Conservation (phyloP, 2,113 vertebrate genomes). For the Takifugu flavidus region DNA sequence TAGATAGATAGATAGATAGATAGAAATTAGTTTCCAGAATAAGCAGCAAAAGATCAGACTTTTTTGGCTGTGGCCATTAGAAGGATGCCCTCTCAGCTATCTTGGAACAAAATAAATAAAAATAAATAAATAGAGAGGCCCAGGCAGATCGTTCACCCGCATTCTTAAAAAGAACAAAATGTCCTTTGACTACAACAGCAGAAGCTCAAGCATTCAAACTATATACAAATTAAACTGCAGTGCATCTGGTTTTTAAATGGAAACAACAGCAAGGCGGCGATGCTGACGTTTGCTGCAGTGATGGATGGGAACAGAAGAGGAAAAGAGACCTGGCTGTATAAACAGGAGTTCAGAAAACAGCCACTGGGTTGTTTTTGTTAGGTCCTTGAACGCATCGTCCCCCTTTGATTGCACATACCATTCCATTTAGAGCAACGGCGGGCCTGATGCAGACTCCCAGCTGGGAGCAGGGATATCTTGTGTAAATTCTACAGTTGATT, state of each 20-base stretch:
- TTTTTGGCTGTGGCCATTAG: no score
- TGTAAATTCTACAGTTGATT: slow-evolving; percentile 17
- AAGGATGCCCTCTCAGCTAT: no score
- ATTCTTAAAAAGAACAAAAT: no score
- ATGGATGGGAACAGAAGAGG: slow-evolving; percentile 25
- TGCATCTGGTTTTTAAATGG: slow-evolving; percentile 64
- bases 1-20: no score
- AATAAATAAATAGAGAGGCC: no score
- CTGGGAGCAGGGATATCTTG: slow-evolving; percentile 51
- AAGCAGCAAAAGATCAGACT: no score
- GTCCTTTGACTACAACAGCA: neutral
- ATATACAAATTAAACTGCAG: slow-evolving; percentile 19
- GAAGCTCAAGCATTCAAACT: slow-evolving; percentile 8
- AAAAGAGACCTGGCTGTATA: slow-evolving; percentile 48
- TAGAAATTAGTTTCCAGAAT: no score
- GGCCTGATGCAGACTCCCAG: slow-evolving; percentile 58
- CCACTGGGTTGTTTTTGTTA: slow-evolving; percentile 64
- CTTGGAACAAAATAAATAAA: no score
- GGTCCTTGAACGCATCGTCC: slow-evolving; percentile 69
- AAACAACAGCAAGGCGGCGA: slow-evolving; percentile 29
- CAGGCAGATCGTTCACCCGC: no score
- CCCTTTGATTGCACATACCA: slow-evolving; percentile 77
- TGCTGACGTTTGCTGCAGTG: slow-evolving; percentile 26
- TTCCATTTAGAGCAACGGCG: slow-evolving; percentile 84
- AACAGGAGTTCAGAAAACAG: slow-evolving; percentile 65